Evolutionary conservation across 2,797 vertebrate genomes (phyloP).

Genomic region (Dryobates pubescens): DNA sequence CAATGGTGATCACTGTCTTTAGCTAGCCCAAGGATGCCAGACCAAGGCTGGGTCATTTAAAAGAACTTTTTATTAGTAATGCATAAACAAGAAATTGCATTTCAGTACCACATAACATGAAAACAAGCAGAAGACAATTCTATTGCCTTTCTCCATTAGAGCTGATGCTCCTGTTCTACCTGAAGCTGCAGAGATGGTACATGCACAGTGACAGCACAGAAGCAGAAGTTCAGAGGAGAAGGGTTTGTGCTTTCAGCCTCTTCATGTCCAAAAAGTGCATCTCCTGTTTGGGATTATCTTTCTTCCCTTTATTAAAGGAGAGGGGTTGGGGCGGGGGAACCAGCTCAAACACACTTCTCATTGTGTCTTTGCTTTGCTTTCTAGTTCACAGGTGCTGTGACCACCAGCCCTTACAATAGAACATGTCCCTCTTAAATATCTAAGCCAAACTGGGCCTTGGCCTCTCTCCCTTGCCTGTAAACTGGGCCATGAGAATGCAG

Average conservation of each 20-base stretch:
- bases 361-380: background rate
- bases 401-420: background rate
- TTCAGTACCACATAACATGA: background rate
- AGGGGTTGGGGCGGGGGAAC: rapidly evolving
- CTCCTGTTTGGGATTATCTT: background rate
- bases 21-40: background rate
- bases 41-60: background rate
- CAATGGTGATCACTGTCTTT: rapidly evolving
- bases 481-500: background rate
- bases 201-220: conserved; percentile 2
- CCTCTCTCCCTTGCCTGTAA: background rate
- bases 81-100: conserved; percentile 26
- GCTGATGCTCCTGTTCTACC: background rate
- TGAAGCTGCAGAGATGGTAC: background rate
- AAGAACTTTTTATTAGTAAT: conserved; percentile 53
- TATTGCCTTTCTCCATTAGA: conserved; percentile 13
- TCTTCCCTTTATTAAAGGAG: background rate
- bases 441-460: background rate
- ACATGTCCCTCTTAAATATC: no score
- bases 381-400: background rate
- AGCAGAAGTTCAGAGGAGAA: background rate
- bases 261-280: background rate
- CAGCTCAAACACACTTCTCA: background rate
- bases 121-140: conserved; percentile 23
- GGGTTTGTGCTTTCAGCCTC: background rate